Evolutionary conservation across 1,140 invertebrate genomes (phyloP), one percentile per base, ranked within the genome.

Genomic region (Coboldia fuscipes): DNA sequence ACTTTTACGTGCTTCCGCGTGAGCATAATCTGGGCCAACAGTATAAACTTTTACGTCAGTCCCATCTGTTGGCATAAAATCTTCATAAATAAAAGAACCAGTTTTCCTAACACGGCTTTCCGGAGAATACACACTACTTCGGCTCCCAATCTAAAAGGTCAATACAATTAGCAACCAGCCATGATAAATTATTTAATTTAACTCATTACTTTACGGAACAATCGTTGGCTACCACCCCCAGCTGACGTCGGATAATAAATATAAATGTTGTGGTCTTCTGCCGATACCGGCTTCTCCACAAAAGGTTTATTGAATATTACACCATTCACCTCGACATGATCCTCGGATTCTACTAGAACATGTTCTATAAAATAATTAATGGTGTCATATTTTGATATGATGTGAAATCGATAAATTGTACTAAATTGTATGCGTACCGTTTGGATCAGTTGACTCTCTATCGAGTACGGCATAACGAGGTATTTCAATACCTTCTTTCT

Each of bases 211-310:
- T 97, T 98, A 51, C 94, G 70, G 61, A 98, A 98, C 26, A 98
- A 62, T 44, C 90, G 66, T 53, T 98, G 94, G 54, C 86, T 92
- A 3, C 94, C 94, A 3, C 81, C 82, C 3, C 96, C 96, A n/a
- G 93, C 96, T 3, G 86, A 90, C 3, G 88, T 89, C 1, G 94
- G 96, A 62, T 97, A 99, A 59, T 99, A 99, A 45, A 99, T 99
- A 55, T 97, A 97, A 50, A 99, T 96, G 55, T 99, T 99, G 57
- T 99, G 96, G 62, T 99, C 93, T 62, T 99, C 96, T 1, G 96
- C 96, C 15, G 86, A 94, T 2, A 68, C 64, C 4, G 51, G 51
- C 15, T 54, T 54, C 26, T 99, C 96, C 1, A 99, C 96, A 64
- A 99, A 99, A 0, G 96, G 96, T 54, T 97, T 98, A 51, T 96